Evolutionary conservation across 2,797 vertebrate genomes (phyloP).

Genomic region (Rhinatrema bivittatum): DNA sequence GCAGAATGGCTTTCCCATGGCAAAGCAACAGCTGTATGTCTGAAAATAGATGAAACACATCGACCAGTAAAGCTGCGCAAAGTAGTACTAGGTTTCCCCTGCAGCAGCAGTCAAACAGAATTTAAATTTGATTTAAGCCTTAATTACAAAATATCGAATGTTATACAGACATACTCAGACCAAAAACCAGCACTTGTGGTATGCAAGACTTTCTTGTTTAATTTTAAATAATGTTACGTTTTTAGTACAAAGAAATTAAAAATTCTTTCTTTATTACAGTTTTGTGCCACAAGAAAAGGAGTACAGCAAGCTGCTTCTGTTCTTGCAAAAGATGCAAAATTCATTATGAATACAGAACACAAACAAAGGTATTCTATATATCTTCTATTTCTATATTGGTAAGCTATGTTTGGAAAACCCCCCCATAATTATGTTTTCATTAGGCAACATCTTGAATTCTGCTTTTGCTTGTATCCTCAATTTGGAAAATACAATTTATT

Average conservation of each 20-base stretch:
- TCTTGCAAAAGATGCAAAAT: conserved; percentile 85
- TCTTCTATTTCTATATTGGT: neutral
- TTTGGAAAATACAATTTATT: no score
- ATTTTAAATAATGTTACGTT: conserved; percentile 14
- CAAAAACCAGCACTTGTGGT: conserved; percentile 92
- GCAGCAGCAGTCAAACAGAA: conserved; percentile 75
- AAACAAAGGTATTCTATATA: conserved; percentile 72
- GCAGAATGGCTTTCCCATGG: conserved; percentile 90
- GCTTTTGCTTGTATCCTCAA: no score
- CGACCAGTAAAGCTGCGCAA: conserved; percentile 92
- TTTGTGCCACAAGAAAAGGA: conserved; percentile 96
- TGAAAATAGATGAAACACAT: conserved; percentile 87
- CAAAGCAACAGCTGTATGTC: conserved; percentile 68
- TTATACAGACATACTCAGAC: conserved; percentile 90
- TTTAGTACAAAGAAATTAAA: conserved; percentile 18
- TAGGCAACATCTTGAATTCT: no score
- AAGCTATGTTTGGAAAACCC: neutral
- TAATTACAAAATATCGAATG: conserved; percentile 86
- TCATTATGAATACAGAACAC: conserved; percentile 79
- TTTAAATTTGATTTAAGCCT: conserved; percentile 95
- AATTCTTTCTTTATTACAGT: conserved; percentile 57
- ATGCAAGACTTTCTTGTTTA: conserved; percentile 29
- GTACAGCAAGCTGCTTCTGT: conserved; percentile 86
- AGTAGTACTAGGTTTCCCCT: conserved; percentile 89
- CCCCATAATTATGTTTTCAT: neutral